These are phyloP conservation scores for Coecobrya sp. DNA, from an alignment of 2,888 invertebrate genomes.

Conservation along the genomic window DNA sequence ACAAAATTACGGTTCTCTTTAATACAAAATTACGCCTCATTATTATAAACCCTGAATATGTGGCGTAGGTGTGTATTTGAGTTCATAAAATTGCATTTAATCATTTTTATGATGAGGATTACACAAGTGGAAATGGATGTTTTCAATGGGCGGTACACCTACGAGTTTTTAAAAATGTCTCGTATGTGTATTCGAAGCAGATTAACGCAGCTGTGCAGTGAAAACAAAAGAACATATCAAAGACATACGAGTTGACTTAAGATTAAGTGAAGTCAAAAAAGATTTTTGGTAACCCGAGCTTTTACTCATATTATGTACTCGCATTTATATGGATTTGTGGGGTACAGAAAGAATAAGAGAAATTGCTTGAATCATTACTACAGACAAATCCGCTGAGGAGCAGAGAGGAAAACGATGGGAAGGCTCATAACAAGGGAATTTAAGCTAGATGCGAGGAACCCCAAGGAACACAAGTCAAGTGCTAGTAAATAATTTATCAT, in stretches of 20 bases:
- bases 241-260: background rate
- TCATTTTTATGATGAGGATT: too few species aligned
- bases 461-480: constrained; percentile 78
- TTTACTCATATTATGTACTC: background rate
- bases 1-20: too few species aligned
- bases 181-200: too few species aligned
- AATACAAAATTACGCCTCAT: too few species aligned
- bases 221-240: constrained; percentile 12
- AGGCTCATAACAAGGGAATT: constrained; percentile 73
- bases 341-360: constrained; percentile 19
- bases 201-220: too few species aligned
- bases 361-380: background rate
- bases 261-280: background rate
- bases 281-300: background rate
- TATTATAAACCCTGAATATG: too few species aligned
- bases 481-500: constrained; percentile 83
- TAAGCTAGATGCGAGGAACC: constrained; percentile 62
- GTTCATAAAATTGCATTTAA: too few species aligned
- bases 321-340: background rate
- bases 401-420: constrained; percentile 61
- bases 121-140: too few species aligned
- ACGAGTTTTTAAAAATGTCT: too few species aligned
- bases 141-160: too few species aligned
- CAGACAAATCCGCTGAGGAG: constrained; percentile 12
- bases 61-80: too few species aligned